Percentiles rank a stretch among this genome's conserved stretches.
Conservation (phyloP, 2,797 vertebrate species). For the Xenentodon cancila region DNA sequence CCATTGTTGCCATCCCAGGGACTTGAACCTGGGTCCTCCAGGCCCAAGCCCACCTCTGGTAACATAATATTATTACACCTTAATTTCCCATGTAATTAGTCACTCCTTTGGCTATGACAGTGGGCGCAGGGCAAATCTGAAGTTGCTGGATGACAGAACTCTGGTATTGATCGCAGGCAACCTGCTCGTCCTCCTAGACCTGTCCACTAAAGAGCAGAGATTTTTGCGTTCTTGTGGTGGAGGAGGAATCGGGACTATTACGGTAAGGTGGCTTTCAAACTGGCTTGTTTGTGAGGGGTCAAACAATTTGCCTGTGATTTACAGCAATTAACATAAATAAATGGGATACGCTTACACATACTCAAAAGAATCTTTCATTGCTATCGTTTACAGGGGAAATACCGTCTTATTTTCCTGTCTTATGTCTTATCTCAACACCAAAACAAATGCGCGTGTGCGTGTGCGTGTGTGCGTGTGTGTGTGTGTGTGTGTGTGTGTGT, state of each 20-base stretch:
- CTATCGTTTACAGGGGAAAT: too few species aligned
- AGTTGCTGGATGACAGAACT: slow-evolving; percentile 84
- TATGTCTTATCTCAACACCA: too few species aligned
- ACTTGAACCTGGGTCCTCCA: too few species aligned
- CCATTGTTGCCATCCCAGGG: too few species aligned
- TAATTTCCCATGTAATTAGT: slow-evolving; percentile 68
- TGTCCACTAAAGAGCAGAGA: slow-evolving; percentile 81
- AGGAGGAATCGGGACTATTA: slow-evolving; percentile 89
- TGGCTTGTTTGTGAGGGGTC: background rate
- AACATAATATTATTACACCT: slow-evolving; percentile 20
- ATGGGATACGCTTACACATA: too few species aligned
- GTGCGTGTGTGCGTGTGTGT: too few species aligned
- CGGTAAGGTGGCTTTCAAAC: slow-evolving; percentile 73
- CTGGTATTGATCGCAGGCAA: slow-evolving; percentile 91
- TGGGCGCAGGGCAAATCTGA: slow-evolving; percentile 85
- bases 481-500: too few species aligned
- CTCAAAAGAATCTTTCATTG: too few species aligned
- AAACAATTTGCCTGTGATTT: background rate
- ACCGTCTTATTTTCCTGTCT: too few species aligned
- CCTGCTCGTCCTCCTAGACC: slow-evolving; percentile 84
- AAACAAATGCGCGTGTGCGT: too few species aligned
- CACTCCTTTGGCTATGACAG: slow-evolving; percentile 96
- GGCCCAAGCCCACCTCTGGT: too few species aligned
- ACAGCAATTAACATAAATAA: too few species aligned
- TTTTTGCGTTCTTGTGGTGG: slow-evolving; percentile 86